Percentiles rank a stretch among this genome's conserved stretches.
Conservation (phyloP, 1,140 invertebrate genomes). For the Maconellicoccus hirsutus region DNA sequence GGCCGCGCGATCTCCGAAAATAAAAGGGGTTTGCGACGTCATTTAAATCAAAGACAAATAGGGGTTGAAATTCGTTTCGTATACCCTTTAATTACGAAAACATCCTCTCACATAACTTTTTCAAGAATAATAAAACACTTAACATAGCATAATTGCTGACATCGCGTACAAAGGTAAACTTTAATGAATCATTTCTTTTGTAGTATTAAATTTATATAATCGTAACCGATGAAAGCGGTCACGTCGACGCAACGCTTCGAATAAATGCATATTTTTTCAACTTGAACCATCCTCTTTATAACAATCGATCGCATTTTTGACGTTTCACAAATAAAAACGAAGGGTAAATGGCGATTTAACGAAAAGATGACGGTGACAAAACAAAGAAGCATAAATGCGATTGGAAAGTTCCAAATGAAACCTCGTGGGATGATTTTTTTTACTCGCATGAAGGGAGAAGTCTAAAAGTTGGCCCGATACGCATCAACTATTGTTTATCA, state of each 20-base stretch:
- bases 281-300: background rate
- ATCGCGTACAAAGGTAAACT: background rate
- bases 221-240: background rate
- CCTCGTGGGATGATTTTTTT: too few species aligned
- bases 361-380: too few species aligned
- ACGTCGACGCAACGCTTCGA: background rate
- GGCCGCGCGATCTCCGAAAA: too few species aligned
- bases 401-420: too few species aligned
- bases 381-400: too few species aligned
- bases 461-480: too few species aligned
- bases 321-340: too few species aligned
- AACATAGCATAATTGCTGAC: background rate
- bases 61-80: background rate
- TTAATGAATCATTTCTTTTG: background rate
- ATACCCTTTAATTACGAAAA: background rate
- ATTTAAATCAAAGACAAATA: background rate
- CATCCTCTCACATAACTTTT: background rate
- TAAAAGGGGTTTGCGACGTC: background rate
- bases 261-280: background rate
- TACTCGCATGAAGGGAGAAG: too few species aligned
- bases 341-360: too few species aligned
- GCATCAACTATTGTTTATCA: too few species aligned
- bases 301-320: too few species aligned
- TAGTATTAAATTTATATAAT: background rate
- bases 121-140: background rate